phyloP scores from a whole-genome alignment of 1,140 invertebrate species.

The Drosophila ficusphila region DNA sequence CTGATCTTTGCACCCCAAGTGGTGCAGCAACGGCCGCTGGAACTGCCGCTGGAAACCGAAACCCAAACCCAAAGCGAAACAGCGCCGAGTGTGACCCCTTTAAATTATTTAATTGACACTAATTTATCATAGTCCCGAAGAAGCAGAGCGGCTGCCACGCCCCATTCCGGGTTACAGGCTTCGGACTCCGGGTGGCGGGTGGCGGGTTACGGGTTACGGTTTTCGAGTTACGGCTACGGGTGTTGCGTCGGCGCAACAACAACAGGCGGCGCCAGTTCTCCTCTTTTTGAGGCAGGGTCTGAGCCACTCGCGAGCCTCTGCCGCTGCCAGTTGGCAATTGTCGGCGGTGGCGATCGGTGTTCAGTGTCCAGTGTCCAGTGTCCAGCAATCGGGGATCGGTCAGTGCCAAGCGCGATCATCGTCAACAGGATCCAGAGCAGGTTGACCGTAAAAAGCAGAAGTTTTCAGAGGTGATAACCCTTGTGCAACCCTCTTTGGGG shows the following conservation, averaged over 20 bases:
- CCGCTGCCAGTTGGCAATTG: conserved; percentile 59
- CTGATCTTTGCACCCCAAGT: conserved; percentile 76
- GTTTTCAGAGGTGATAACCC: not conserved
- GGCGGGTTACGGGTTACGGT: conserved; percentile 10
- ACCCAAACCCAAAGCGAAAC: not conserved
- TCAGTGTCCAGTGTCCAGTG: conserved; percentile 40
- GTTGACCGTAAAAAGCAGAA: not conserved
- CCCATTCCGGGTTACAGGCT: not conserved
- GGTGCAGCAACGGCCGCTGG: conserved; percentile 13
- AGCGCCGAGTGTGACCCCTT: conserved; percentile 68
- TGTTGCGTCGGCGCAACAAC: conserved; percentile 46
- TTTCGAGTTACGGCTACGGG: conserved; percentile 4
- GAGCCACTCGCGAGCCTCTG: conserved; percentile 2
- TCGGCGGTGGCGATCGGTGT: conserved; percentile 43
- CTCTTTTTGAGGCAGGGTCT: not conserved
- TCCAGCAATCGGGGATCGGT: conserved; percentile 13
- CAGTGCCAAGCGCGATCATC: not conserved
- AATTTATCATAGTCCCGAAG: conserved; percentile 73
- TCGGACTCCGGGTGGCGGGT: conserved; percentile 16
- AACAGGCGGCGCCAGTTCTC: conserved; percentile 9
- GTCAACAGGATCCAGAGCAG: conserved; percentile 17
- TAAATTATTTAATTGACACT: conserved; percentile 84
- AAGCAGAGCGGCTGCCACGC: conserved; percentile 8
- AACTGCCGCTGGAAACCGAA: conserved; percentile 5
- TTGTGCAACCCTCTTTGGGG: no score